A percentile compares a stretch with the other conserved stretches of the same genome.
Conservation (phyloP, 1,140 invertebrate species). For the Tetramorium alpestre region DNA sequence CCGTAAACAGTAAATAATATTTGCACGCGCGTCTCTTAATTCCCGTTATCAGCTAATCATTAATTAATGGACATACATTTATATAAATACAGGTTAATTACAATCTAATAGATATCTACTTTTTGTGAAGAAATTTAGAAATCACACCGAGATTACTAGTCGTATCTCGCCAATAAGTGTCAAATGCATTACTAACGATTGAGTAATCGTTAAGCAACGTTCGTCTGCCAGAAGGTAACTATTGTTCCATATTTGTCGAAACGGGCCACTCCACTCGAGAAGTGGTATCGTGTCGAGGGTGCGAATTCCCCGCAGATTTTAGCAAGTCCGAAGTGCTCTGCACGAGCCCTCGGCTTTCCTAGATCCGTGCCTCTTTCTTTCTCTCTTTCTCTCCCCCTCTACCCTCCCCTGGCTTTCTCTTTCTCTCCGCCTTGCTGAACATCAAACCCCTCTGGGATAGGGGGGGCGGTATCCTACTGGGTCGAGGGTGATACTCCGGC, state of each 20-base stretch:
- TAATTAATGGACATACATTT: background rate
- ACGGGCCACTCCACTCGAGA: constrained; percentile 63
- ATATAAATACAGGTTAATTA: background rate
- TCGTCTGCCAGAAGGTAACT: constrained; percentile 59
- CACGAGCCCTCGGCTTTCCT: constrained; percentile 64
- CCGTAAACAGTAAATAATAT: constrained; percentile 1
- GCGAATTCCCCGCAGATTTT: constrained; percentile 79
- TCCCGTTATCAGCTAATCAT: background rate
- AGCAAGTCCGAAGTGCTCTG: constrained; percentile 71
- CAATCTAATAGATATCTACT: background rate
- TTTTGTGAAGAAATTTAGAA: background rate
- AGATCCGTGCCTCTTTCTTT: constrained; percentile 49
- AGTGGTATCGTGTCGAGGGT: constrained; percentile 74
- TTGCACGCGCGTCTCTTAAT: background rate
- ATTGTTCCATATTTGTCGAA: constrained; percentile 74
- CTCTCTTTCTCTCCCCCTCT: constrained; percentile 39
- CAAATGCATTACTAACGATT: constrained; percentile 36
- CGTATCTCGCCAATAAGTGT: background rate
- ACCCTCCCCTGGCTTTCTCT: constrained; percentile 37
- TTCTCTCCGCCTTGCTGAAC: constrained; percentile 64
- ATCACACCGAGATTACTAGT: background rate
- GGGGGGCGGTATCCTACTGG: constrained; percentile 72
- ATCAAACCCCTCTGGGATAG: constrained; percentile 72
- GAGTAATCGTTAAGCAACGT: constrained; percentile 32
- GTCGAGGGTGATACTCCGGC: constrained; percentile 80